phyloP scores from a whole-genome alignment of 2,888 invertebrate species.

The Pristionchus exspectatus region DNA sequence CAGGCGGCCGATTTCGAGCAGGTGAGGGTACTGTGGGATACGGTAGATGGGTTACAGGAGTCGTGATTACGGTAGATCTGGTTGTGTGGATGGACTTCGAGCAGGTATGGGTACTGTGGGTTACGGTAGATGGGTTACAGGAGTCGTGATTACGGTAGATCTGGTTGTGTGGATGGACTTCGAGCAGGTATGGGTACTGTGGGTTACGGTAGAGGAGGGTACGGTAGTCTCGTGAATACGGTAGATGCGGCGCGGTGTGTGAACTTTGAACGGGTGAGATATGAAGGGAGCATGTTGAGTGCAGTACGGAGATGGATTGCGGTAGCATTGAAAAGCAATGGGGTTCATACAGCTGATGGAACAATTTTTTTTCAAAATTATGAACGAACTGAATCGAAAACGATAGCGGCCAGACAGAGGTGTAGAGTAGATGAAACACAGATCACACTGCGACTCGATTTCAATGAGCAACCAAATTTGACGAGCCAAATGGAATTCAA shows the following conservation, averaged over 20 bases:
- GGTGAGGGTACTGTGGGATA: conserved; percentile 3
- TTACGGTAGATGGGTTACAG: background rate
- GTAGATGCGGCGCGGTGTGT: too few relatives aligned
- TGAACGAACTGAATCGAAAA: background rate
- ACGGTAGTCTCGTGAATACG: too few relatives aligned
- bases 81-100: background rate
- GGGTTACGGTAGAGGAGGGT: background rate
- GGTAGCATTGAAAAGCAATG: too few relatives aligned
- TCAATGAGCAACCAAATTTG: too few relatives aligned
- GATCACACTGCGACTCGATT: too few relatives aligned
- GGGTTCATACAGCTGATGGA: too few relatives aligned
- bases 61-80: background rate
- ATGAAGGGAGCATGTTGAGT: too few relatives aligned
- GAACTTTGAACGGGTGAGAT: too few relatives aligned
- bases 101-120: conserved; percentile 3
- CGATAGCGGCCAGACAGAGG: background rate
- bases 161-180: too few relatives aligned
- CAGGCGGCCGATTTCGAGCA: conserved; percentile 52
- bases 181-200: conserved; percentile 12
- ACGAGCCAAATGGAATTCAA: too few relatives aligned
- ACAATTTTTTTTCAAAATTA: background rate
- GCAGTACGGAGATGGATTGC: too few relatives aligned
- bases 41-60: background rate
- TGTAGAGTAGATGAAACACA: background rate
- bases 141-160: too few relatives aligned